Base-by-base conservation (phyloP, 2,888 invertebrate species). In the Melanophora roralis region DNA sequence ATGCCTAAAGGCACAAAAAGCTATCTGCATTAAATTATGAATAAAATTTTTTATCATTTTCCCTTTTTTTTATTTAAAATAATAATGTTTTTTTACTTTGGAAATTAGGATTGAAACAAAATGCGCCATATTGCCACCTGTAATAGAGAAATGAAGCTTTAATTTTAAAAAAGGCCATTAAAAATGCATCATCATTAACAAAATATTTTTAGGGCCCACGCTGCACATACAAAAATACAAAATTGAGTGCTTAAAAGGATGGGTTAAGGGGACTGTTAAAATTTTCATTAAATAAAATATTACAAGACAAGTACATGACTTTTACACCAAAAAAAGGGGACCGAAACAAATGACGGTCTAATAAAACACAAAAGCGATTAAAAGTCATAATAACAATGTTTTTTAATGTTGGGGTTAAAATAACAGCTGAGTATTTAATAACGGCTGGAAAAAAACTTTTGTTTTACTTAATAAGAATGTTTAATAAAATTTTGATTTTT, bases 141-240 rank as follows among this genome's bases (percentile, higher is more conserved):
- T 43, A 12, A 11, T 5, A 27, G 6, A 21, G 27, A 43, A 57
- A 57, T 27, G 51, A 67, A 53, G 53, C 38, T 71, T 27, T 27
- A 53, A 60, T 62, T 49, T 12, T 38, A 34, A 9, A 57, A 73
- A 55, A 0, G 23, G 14, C 72, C 72, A 80, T 80, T 80, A 80
- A 80, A 80, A 72, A 80, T 80, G 62, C 79, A 80, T 80, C 67
- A 80, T 75, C 75, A 80, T 76, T 80, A 80, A 71, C 67, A 51
- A 7, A 76, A 67, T 53, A 53, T 47, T 71, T 72, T 67, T 55
- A 55, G 67, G 67, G 49, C 67, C 53, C 43, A 57, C 53, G 69
- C 43, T 74, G 59, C 67, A 40, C 27, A 40, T 19, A 47, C 3
- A 59, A 53, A 59, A 21, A 19, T n/a, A 40, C 34, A 38, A 14